Base-by-base conservation (phyloP, 2,113 vertebrate genomes). In the Microcebus lehilahytsara region DNA sequence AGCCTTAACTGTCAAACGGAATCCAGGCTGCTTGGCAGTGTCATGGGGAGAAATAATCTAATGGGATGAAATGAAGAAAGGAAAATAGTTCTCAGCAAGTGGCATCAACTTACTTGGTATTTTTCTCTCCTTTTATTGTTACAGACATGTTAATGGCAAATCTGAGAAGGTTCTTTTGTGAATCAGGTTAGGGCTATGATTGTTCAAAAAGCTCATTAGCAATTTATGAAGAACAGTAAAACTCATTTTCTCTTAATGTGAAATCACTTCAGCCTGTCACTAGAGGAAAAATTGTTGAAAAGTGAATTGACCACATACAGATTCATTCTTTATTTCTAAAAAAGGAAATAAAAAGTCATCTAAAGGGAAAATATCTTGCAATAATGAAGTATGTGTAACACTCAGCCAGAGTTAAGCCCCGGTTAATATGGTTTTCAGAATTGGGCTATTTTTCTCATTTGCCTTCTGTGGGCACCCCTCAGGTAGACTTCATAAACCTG, bases 231-330 rank as follows among this genome's bases (percentile, higher is more conserved):
- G 92, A 96, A 79, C 56, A 87, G 74, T 58, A 37, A 96, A 90
- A 93, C 79, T 85, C 92, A 77, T 96, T 95, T 92, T 89, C 67
- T 64, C 58, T 84, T 86, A 92, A 97, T 81, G 84, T 96, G 95
- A 95, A 97, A 96, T 96, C 95, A 95, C 84, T 93, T 87, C 69
- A 85, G 89, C 34, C 66, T 81, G 95, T 97, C 96, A 96, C 56
- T 19, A 67, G 67, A 78, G 64, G 58, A 95, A 86, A 51, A 90
- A 92, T 77, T 74, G 69, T 66, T 80, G 86, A 95, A 56, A 89
- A 93, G 83, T 46, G 84, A 93, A 95, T 72, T 91, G 96, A 96
- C 78, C 85, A 93, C 86, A 79, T 75, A 71, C 49, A 42, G 86
- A 84, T 84, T 71, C 58, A 79, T 93, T 95, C 81, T 75, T 93